Evolutionary conservation across 2,888 invertebrate genomes (phyloP).

Genomic region (Notodonta ziczac): DNA sequence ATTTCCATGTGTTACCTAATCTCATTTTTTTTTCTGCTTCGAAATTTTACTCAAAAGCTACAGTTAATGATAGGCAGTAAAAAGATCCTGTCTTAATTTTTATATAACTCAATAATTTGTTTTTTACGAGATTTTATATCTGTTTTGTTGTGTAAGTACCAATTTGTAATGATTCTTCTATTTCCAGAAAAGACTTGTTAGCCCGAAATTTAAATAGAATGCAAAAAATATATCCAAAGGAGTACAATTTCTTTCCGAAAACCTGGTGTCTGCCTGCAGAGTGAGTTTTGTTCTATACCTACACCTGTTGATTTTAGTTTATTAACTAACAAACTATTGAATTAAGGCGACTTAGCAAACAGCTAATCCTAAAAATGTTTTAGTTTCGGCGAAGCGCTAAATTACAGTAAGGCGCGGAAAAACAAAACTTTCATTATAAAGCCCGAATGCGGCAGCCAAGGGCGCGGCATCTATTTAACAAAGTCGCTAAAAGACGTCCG

Average conservation of each 20-base stretch:
- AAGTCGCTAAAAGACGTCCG: slow-evolving; percentile 91
- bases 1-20: no score
- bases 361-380: slow-evolving; percentile 21
- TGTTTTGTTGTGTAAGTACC: no score
- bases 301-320: no score
- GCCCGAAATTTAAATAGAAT: slow-evolving; percentile 95
- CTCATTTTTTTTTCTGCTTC: no score
- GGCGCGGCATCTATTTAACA: slow-evolving; percentile 94
- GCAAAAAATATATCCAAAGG: slow-evolving; percentile 94
- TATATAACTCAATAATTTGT: no score
- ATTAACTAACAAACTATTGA: no score
- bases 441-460: slow-evolving; percentile 96
- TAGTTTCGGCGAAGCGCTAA: slow-evolving; percentile 89
- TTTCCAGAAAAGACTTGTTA: slow-evolving; percentile 91
- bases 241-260: slow-evolving; percentile 96
- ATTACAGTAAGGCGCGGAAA: slow-evolving; percentile 88
- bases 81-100: no score
- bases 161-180: slow-evolving; percentile 13
- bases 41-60: background rate
- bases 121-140: no score
- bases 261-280: slow-evolving; percentile 97
- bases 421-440: slow-evolving; percentile 94
- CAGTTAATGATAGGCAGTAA: no score
- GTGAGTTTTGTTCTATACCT: slow-evolving; percentile 82
- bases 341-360: background rate